A percentile compares a stretch with the other conserved stretches of the same genome.
Conservation (phyloP, 64 coral and sea anemone species). For the Dendronephthya gigantea region DNA sequence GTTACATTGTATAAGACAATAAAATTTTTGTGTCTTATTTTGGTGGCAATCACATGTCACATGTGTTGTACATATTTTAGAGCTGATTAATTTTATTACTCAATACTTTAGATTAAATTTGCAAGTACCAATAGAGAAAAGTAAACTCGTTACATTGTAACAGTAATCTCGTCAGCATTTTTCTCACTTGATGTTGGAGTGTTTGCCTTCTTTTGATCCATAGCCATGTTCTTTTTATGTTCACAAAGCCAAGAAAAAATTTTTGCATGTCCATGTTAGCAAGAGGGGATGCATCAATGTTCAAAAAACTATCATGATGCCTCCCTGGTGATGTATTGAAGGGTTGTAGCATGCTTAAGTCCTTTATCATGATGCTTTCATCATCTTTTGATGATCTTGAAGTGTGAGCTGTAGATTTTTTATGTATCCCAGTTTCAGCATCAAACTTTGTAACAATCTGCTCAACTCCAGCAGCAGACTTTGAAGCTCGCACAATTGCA, state of each 20-base stretch:
- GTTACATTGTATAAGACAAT: no score
- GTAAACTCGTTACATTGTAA: no score
- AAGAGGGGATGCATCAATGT: constrained; percentile 31
- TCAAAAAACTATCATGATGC: constrained; percentile 12
- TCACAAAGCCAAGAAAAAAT: constrained; percentile 12
- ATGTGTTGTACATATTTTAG: no score
- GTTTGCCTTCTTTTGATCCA: background rate
- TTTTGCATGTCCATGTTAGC: constrained; percentile 1
- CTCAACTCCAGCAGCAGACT: constrained; percentile 46
- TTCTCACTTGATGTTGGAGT: no score
- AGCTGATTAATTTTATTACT: no score
- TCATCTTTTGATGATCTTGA: constrained; percentile 31
- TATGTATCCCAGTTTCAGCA: constrained; percentile 14
- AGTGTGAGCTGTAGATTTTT: constrained; percentile 23
- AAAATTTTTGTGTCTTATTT: no score
- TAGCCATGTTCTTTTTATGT: constrained; percentile 25
- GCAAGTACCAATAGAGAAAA: no score
- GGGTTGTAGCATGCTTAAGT: constrained; percentile 34
- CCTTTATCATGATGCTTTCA: constrained; percentile 32
- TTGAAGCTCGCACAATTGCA: constrained; percentile 37
- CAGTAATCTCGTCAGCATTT: no score
- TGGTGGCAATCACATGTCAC: no score
- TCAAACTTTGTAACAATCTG: constrained; percentile 34
- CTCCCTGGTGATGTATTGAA: constrained; percentile 28
- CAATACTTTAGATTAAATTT: no score